Conservation (phyloP, 2,797 vertebrate species). For the Rhodeus uyekii region DNA sequence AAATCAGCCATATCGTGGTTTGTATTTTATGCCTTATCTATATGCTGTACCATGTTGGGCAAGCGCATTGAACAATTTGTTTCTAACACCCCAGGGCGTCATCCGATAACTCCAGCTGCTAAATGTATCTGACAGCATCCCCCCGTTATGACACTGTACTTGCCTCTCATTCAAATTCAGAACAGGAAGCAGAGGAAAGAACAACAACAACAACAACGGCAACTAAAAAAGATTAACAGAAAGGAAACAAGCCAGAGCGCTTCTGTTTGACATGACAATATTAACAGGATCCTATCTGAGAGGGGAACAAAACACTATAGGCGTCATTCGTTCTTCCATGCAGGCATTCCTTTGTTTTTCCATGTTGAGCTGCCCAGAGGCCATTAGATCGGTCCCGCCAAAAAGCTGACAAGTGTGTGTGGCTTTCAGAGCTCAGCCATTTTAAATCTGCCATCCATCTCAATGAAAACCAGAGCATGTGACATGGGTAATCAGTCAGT, state of each 20-base stretch:
- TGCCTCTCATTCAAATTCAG: slow-evolving; percentile 50
- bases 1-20: slow-evolving; percentile 32
- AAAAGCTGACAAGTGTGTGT: slow-evolving; percentile 41
- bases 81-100: slow-evolving; percentile 42
- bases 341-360: slow-evolving; percentile 38
- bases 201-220: slow-evolving; percentile 9
- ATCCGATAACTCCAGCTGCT: slow-evolving; percentile 53
- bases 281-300: slow-evolving; percentile 22
- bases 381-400: slow-evolving; percentile 38
- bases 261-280: slow-evolving; percentile 22
- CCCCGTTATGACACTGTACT: slow-evolving; percentile 49
- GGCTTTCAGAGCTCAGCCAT: slow-evolving; percentile 50
- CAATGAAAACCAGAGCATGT: slow-evolving; percentile 63
- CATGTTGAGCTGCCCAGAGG: slow-evolving; percentile 19
- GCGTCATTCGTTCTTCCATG: slow-evolving; percentile 9
- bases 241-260: slow-evolving; percentile 13
- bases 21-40: slow-evolving; percentile 45
- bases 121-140: slow-evolving; percentile 59
- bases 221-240: neutral
- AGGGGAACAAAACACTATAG: slow-evolving; percentile 3
- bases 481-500: slow-evolving; percentile 65
- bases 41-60: slow-evolving; percentile 36
- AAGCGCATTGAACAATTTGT: slow-evolving; percentile 43
- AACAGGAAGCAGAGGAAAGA: slow-evolving; percentile 44
- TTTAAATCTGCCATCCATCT: slow-evolving; percentile 63